Evolutionary conservation across 92 coral and sea anemone genomes (phyloP).

Genomic region (Epizoanthus scotinus): DNA sequence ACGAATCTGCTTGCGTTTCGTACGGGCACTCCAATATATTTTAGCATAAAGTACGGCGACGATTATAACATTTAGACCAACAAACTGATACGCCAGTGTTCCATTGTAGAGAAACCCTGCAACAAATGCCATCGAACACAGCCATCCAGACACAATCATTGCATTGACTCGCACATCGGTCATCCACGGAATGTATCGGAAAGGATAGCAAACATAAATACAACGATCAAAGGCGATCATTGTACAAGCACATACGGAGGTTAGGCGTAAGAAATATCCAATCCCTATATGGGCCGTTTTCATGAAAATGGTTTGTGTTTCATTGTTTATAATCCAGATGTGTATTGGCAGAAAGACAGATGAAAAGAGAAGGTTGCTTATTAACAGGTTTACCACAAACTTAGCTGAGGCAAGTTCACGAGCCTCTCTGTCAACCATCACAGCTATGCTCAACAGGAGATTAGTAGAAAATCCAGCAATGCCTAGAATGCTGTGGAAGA

Average conservation of each 20-base stretch:
- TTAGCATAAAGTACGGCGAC: not conserved
- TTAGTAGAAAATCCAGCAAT: not conserved
- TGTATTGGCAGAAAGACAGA: slow-evolving; percentile 1
- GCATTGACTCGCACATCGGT: not conserved
- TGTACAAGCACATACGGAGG: not conserved
- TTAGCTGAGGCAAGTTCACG: not conserved
- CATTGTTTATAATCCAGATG: not conserved
- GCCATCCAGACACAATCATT: not conserved
- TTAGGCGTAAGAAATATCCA: not conserved
- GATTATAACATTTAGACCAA: not conserved
- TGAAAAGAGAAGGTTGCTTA: not conserved
- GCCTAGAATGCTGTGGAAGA: not conserved
- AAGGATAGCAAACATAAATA: slow-evolving; percentile 12
- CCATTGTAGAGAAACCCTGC: not conserved
- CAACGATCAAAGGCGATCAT: slow-evolving; percentile 13
- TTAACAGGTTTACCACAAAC: not conserved
- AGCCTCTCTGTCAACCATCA: not conserved
- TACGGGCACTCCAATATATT: not conserved
- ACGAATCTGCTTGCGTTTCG: no score
- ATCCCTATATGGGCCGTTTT: not conserved
- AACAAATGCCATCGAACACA: not conserved
- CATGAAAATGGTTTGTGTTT: not conserved
- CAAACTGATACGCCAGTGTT: not conserved
- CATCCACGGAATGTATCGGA: slow-evolving; percentile 9
- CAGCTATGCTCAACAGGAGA: not conserved